Base-by-base conservation (phyloP, 2,797 vertebrate genomes). In the Forpus xanthops region DNA sequence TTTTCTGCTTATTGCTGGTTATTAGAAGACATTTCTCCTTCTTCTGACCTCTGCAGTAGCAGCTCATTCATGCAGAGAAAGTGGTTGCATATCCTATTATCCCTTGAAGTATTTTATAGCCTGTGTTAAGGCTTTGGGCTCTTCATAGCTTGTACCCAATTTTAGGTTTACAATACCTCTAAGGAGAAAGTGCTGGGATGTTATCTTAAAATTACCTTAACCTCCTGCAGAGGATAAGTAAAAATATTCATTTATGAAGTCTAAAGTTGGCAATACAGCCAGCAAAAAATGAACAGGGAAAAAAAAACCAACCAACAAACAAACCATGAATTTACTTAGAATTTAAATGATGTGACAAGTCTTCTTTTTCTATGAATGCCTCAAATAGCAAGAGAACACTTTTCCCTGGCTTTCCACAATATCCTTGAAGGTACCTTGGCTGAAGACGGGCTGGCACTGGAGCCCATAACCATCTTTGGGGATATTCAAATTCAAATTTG, bases 51-150 rank as follows among this genome's bases (percentile, higher is more conserved):
- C 89, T 70, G 82, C 5, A 0, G 58, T 11, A 20, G 16, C 4
- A 35, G 95, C 85, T 96, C 79, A 75, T 80, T 93, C 94, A 90
- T 96, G 96, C 89, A 93, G 95, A 90, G 94, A 94, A 78, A 91
- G 94, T 84, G 73, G 85, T 94, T 91, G 93, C 82, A 73, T 44
- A 94, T 94, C 76, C 73, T 87, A 91, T 96, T 94, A 94, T 86
- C 58, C 50, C 66, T 75, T 84, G 53, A 90, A 84, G 50, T 72
- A 75, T 94, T 96, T 94, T 84, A 94, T 65, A 78, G 76, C 89
- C 33, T 39, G 2, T 58, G 58, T 31, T 78, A 94, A 90, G 42
- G 61, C 45, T 94, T 47, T 50, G 70, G 80, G 66, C 37, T 68
- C 61, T 66, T 77, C 25, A 1, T 61, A 78, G 70, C 50, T 83